Base-by-base conservation (phyloP, 2,888 invertebrate genomes). In the Agrotis clavis region DNA sequence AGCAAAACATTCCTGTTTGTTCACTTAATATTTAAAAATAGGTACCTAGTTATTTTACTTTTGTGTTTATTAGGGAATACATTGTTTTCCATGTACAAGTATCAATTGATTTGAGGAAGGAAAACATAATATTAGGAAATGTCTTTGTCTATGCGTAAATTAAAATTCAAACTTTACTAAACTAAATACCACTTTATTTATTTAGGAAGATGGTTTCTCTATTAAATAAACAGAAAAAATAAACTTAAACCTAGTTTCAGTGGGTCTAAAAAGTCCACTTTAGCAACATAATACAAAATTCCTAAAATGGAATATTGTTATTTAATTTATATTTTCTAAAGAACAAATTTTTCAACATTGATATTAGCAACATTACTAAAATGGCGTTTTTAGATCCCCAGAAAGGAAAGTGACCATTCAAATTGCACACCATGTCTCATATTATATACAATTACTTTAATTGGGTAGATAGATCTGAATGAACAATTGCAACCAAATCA, bases 91-190 rank as follows among this genome's bases (percentile, higher is more conserved):
- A 41, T 25, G 47, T 19, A 25, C 54, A 19, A 18, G 18, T 61
- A 57, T 19, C 1, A n/a, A 41, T 41, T 48, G 5, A 65, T 59
- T 53, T n/a, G 62, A 81, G 77, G 70, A 75, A 75, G 76, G 81
- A 77, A 74, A 64, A 77, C 54, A 3, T 54, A 7, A 3, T 54
- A 7, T 16, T 25, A 54, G 7, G 21, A 54, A 50, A 54, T 74
- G 41, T 21, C 47, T 41, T n/a, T n/a, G n/a, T n/a, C n/a, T n/a
- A n/a, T 60, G 68, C 19, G 54, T 62, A 0, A 59, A 47, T 35
- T 45, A 48, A 72, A 61, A 59, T 45, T 21, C 2, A 45, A 51
- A 41, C 19, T 6, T 14, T n/a, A 54, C 5, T n/a, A 72, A 25
- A 53, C 19, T 41, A 18, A 25, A 47, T 53, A 48, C 25, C 13